Evolutionary conservation across 2,113 vertebrate genomes (phyloP).

Genomic region (Mus musculus): DNA sequence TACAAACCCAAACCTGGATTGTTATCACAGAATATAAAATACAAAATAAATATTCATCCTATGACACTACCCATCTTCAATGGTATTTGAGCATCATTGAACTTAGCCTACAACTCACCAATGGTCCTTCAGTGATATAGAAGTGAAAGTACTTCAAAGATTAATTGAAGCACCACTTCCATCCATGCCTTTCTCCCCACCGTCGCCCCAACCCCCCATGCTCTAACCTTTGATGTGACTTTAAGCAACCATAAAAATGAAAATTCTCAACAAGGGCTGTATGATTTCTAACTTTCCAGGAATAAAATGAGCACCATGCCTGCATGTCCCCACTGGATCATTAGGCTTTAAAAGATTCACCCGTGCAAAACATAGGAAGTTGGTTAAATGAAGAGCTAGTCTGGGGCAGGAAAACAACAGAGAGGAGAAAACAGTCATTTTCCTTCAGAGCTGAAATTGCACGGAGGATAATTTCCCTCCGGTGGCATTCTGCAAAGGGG

Average conservation of each 20-base stretch:
- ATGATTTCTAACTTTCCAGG: constrained; percentile 37
- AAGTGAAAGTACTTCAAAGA: not conserved
- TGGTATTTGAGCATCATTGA: not conserved
- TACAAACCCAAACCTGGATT: not conserved
- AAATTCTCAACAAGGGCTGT: not conserved
- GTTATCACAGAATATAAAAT: not conserved
- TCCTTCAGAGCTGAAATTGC: constrained; percentile 3
- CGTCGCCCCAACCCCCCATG: too few relatives aligned
- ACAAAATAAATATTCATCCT: not conserved
- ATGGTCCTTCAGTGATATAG: not conserved
- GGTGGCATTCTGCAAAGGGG: constrained; percentile 28
- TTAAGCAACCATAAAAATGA: constrained; percentile 9
- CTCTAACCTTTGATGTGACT: not conserved
- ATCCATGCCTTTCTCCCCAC: not conserved
- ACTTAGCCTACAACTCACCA: not conserved
- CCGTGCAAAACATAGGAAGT: constrained; percentile 47
- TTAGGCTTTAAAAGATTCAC: constrained; percentile 39
- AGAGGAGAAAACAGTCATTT: constrained; percentile 55
- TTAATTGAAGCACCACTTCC: not conserved
- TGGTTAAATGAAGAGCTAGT: constrained; percentile 53
- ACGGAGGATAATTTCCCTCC: constrained; percentile 37
- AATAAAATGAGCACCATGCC: constrained; percentile 2
- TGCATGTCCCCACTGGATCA: not conserved
- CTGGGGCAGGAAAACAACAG: constrained; percentile 5
- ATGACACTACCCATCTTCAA: not conserved